These are phyloP conservation scores for Byasa hedistus DNA, from an alignment of 2,888 invertebrate species.

Conservation along the genomic window DNA sequence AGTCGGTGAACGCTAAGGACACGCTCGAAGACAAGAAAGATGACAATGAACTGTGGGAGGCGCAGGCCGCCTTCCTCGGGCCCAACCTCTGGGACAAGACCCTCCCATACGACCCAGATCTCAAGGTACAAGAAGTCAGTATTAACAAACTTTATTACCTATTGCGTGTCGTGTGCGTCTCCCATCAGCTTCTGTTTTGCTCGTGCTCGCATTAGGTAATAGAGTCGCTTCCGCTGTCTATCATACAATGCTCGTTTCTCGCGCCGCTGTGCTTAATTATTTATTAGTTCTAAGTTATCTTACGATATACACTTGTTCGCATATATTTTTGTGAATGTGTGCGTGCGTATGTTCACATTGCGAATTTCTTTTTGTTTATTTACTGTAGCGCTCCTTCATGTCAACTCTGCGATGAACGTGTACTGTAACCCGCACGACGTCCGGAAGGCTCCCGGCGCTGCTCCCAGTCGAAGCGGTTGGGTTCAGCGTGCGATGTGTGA, in stretches of 20 bases:
- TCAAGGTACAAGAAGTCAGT: constrained; percentile 92
- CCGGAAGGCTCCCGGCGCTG: constrained; percentile 2
- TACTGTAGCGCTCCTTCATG: constrained; percentile 15
- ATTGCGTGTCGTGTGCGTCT: constrained; percentile 67
- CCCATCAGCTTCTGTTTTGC: constrained; percentile 47
- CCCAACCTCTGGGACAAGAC: constrained; percentile 98
- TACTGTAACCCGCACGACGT: constrained; percentile 6
- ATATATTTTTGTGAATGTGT: neutral
- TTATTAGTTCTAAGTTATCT: constrained; percentile 15
- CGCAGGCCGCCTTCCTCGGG: constrained; percentile 96
- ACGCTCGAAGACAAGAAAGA: constrained; percentile 86
- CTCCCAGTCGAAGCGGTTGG: constrained; percentile 29
- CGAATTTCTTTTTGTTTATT: constrained; percentile 20
- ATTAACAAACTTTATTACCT: constrained; percentile 54
- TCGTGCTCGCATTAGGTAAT: constrained; percentile 66
- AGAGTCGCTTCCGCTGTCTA: constrained; percentile 46
- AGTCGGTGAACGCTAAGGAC: constrained; percentile 82
- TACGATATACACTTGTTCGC: neutral
- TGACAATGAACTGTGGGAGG: constrained; percentile 94
- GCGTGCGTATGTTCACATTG: constrained; percentile 26
- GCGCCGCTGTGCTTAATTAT: constrained; percentile 13
- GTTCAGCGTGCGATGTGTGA: constrained; percentile 38
- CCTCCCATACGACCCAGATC: constrained; percentile 94
- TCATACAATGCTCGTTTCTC: constrained; percentile 10
- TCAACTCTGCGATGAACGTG: constrained; percentile 6